Percentiles rank a stretch among this genome's conserved stretches.
phyloP scores from a whole-genome alignment of 2,113 vertebrate species.

The Struthio camelus region DNA sequence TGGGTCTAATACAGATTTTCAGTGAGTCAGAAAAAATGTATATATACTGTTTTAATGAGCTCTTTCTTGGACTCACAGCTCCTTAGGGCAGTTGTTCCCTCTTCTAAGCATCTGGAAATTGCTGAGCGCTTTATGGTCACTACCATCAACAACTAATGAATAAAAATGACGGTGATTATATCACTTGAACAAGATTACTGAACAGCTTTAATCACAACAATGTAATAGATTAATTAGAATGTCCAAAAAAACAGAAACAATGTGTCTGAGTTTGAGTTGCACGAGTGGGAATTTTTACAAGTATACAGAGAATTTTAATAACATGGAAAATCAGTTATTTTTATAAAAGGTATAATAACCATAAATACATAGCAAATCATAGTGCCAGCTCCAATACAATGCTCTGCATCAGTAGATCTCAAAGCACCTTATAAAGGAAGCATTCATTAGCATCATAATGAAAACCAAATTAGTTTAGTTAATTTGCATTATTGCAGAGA shows the following conservation, averaged over 20 bases:
- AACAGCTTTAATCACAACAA: conserved; percentile 58
- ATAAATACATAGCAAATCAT: conserved; percentile 43
- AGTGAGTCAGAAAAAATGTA: background rate
- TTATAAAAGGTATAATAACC: conserved; percentile 38
- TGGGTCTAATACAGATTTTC: background rate
- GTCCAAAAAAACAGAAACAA: conserved; percentile 24
- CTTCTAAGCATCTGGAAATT: conserved; percentile 34
- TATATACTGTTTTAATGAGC: conserved; percentile 9
- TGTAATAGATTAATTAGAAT: conserved; percentile 62
- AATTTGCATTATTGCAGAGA: background rate
- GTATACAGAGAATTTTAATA: conserved; percentile 33
- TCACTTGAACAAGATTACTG: background rate
- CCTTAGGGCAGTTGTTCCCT: background rate
- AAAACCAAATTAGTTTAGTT: conserved; percentile 20
- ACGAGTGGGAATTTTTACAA: conserved; percentile 21
- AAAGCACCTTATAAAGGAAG: conserved; percentile 26
- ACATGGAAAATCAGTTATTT: conserved; percentile 34
- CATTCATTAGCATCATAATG: conserved; percentile 32
- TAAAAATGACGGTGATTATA: conserved; percentile 56
- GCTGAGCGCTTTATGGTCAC: conserved; percentile 36
- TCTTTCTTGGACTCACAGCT: background rate
- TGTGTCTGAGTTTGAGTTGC: conserved; percentile 24
- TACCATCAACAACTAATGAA: conserved; percentile 45
- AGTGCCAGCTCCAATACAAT: conserved; percentile 21
- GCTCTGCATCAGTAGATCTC: conserved; percentile 1